Evolutionary conservation across 2,113 vertebrate species (phyloP).

Genomic region (Gymnobelideus leadbeateri): DNA sequence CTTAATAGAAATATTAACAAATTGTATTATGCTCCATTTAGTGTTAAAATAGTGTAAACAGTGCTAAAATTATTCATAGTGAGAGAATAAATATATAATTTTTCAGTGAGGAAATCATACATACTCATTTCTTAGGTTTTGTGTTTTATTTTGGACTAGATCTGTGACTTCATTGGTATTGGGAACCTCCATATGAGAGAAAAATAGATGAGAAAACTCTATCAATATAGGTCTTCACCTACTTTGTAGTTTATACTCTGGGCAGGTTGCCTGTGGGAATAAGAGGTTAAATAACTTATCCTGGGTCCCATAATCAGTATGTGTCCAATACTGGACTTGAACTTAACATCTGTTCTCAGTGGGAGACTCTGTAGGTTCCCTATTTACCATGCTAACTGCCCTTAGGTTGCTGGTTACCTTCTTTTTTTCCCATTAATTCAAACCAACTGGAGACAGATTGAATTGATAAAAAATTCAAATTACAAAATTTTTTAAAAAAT

Average conservation of each 20-base stretch:
- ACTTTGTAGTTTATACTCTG: not conserved
- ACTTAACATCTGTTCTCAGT: not conserved
- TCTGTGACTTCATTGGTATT: not conserved
- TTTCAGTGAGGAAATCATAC: not conserved
- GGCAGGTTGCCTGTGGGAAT: not conserved
- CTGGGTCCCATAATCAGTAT: not conserved
- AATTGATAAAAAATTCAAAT: not conserved
- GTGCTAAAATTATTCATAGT: not conserved
- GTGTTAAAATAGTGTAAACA: not conserved
- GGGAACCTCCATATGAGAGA: not conserved
- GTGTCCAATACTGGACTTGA: not conserved
- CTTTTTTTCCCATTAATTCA: not conserved
- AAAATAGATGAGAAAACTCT: not conserved
- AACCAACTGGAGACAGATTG: not conserved
- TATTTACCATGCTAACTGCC: not conserved
- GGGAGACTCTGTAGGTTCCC: not conserved
- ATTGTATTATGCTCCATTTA: not conserved
- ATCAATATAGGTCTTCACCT: not conserved
- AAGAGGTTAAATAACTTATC: not conserved
- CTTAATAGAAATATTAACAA: slow-evolving; percentile 26
- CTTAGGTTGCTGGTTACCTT: not conserved
- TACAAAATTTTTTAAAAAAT: no score
- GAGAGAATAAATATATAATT: not conserved
- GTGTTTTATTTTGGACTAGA: not conserved
- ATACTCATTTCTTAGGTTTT: not conserved